A percentile compares a stretch with the other conserved stretches of the same genome.
phyloP scores from a whole-genome alignment of 1,140 invertebrate genomes.

The Philaenus spumarius region DNA sequence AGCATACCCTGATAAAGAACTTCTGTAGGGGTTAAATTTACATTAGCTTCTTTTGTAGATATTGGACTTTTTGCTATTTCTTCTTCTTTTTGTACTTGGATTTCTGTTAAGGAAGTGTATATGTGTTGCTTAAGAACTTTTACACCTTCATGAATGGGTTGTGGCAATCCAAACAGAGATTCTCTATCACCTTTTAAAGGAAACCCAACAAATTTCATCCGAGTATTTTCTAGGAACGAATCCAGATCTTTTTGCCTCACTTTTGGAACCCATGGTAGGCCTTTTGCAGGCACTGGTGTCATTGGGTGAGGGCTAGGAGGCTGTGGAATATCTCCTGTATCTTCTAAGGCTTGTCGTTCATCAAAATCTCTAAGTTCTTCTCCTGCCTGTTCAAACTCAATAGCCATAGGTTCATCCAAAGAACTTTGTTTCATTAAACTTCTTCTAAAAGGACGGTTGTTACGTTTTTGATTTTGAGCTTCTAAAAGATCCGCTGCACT shows the following conservation, averaged over 20 bases:
- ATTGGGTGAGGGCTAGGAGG: slow-evolving; percentile 46
- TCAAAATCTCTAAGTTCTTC: slow-evolving; percentile 42
- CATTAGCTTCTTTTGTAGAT: slow-evolving; percentile 56
- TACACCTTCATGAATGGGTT: slow-evolving; percentile 92
- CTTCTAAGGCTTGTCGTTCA: slow-evolving; percentile 38
- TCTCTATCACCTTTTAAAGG: slow-evolving; percentile 74
- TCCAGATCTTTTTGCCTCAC: slow-evolving; percentile 92
- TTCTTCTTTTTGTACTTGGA: slow-evolving; percentile 77
- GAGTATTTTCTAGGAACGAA: slow-evolving; percentile 80
- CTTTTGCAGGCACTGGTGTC: slow-evolving; percentile 43
- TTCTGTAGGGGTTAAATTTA: slow-evolving; percentile 75
- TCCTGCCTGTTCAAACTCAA: slow-evolving; percentile 47
- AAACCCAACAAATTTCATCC: slow-evolving; percentile 94
- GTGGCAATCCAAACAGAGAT: slow-evolving; percentile 85
- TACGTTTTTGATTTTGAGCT: slow-evolving; percentile 64
- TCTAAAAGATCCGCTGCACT: slow-evolving; percentile 89
- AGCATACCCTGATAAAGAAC: slow-evolving; percentile 84
- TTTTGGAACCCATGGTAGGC: slow-evolving; percentile 63
- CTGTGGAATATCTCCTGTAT: slow-evolving; percentile 37
- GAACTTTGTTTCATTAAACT: slow-evolving; percentile 90
- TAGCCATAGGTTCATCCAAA: slow-evolving; percentile 72
- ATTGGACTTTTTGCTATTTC: slow-evolving; percentile 68
- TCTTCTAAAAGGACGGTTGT: slow-evolving; percentile 52
- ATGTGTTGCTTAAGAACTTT: slow-evolving; percentile 84
- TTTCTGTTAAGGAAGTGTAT: slow-evolving; percentile 74